Base-by-base conservation (phyloP, 2,888 invertebrate genomes). In the Mechanitis messenoides region DNA sequence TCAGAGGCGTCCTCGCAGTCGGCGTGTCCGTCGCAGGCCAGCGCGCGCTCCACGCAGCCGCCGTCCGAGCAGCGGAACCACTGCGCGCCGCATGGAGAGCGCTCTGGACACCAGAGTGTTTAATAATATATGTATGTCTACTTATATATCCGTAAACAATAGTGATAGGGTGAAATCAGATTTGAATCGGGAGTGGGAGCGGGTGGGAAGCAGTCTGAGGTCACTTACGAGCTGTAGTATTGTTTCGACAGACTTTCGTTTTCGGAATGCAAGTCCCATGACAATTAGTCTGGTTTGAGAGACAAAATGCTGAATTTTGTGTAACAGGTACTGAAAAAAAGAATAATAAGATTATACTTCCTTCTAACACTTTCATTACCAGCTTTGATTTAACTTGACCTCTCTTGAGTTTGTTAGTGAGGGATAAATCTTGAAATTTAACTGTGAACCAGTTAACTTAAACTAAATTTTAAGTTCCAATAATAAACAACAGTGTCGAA, bases 1-100 rank as follows among this genome's bases (percentile, higher is more conserved):
- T 87, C 87, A 7, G 75, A 73, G 1, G 74, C 79, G 58, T 80
- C 78, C 0, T 81, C 80, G 42, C 89, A 89, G 74, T 88, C 87
- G 0, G 46, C 1, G 2, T 55, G 68, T 0, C 77, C 73, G 69
- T 88, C 84, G 57, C 89, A 89, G 42, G 83, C 61, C 50, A 76
- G 74, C 9, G 77, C 69, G 9, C 81, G 73, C 6, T 78, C 74
- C 7, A 88, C 64, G 68, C 89, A 89, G 3, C 81, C 59, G 0
- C 69, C 71, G 62, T 76, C 70, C 1, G 28, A 45, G 69, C 87
- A 88, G 28, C 66, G 59, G 68, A 78, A 82, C 68, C 85, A 72
- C 0, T 66, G 72, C 0, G 55, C 42, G 7, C 66, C 70, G 71
- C 85, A 86, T 0, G 56, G 45, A 0, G 42, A 47, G 9, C 58